phyloP scores from a whole-genome alignment of 2,888 invertebrate species.

The Ophion obscuratus region DNA sequence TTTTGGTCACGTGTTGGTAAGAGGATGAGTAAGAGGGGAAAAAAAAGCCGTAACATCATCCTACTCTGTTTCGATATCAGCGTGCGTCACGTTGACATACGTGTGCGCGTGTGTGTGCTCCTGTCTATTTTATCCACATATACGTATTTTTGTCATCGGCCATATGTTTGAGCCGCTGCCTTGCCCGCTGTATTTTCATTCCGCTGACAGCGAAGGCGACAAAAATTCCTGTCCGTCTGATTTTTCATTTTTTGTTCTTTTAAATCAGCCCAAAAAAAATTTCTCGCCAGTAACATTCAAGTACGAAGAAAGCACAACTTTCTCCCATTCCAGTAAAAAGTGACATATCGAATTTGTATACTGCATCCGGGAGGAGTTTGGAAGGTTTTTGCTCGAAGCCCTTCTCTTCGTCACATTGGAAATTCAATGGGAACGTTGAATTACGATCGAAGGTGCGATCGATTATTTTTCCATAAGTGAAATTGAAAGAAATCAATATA shows the following conservation, averaged over 20 bases:
- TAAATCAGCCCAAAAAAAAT: not conserved
- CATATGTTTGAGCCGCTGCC: constrained; percentile 54
- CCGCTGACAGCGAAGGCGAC: not conserved
- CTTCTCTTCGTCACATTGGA: not conserved
- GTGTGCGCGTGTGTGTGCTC: constrained; percentile 17
- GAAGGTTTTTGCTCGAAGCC: not conserved
- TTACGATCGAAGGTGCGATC: not conserved
- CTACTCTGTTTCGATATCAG: constrained; percentile 63
- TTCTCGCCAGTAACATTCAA: too few species aligned
- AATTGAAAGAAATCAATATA: not conserved
- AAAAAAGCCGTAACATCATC: constrained; percentile 43
- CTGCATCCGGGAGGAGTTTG: not conserved
- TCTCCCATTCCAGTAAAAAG: not conserved
- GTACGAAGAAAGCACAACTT: not conserved
- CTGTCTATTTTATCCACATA: constrained; percentile 13
- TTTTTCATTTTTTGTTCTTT: not conserved
- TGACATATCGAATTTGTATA: too few species aligned
- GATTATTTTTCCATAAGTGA: not conserved
- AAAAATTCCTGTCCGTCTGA: not conserved
- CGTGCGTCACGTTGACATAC: constrained; percentile 63
- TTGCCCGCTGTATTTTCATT: constrained; percentile 6
- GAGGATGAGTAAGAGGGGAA: constrained; percentile 28
- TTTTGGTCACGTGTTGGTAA: constrained; percentile 11
- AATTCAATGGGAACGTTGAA: not conserved
- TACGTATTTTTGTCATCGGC: constrained; percentile 54